phyloP scores from a whole-genome alignment of 2,888 invertebrate genomes.

The Lysandra coridon region DNA sequence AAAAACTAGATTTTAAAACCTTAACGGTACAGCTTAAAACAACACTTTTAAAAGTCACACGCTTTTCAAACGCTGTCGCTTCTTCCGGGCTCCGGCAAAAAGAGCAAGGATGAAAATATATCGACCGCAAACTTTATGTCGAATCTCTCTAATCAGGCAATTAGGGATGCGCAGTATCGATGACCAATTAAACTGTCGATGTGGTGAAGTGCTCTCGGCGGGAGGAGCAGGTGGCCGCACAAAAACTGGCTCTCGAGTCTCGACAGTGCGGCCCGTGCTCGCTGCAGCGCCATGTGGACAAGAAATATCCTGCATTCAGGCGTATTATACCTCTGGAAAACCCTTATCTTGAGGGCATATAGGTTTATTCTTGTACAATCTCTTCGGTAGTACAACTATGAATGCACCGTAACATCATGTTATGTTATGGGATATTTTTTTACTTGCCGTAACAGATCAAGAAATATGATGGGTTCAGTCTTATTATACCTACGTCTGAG shows the following conservation, averaged over 20 bases:
- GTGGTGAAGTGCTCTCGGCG: constrained; percentile 1
- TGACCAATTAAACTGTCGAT: constrained; percentile 4
- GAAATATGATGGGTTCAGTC: not conserved
- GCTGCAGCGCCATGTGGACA: not conserved
- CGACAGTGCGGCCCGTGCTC: constrained; percentile 2
- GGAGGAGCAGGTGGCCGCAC: constrained; percentile 23
- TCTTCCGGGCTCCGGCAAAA: no score
- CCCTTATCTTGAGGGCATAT: not conserved
- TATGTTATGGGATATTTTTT: not conserved
- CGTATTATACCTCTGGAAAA: not conserved
- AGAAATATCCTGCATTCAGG: not conserved
- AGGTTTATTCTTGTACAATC: not conserved
- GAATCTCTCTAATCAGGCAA: constrained; percentile 7
- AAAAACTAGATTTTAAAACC: no score
- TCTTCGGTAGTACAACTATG: not conserved
- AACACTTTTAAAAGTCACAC: no score
- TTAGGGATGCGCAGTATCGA: constrained; percentile 16
- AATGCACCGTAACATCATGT: not conserved
- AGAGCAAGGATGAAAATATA: not conserved
- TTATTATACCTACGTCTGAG: no score
- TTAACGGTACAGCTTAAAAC: no score
- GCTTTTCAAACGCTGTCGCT: no score
- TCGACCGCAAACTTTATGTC: not conserved
- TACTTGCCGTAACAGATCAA: not conserved
- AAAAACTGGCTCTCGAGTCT: constrained; percentile 32